These are phyloP conservation scores for Bergia puertoricense DNA, from an alignment of 92 coral and sea anemone genomes.

Conservation along the genomic window DNA sequence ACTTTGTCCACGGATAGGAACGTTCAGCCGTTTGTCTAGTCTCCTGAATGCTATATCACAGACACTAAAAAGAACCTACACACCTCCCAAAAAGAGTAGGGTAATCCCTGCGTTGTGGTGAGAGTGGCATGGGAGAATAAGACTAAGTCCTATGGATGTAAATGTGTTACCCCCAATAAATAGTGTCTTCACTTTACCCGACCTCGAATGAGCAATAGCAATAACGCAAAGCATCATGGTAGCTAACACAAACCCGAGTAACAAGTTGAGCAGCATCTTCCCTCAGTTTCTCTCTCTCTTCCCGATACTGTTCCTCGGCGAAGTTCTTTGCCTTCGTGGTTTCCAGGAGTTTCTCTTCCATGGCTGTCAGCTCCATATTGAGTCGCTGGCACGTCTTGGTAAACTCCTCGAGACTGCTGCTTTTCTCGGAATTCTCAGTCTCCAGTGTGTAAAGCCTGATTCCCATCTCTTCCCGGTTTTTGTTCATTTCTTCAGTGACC, in stretches of 20 bases:
- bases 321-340: constrained; percentile 53
- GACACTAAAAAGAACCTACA: no score
- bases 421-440: constrained; percentile 28
- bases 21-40: no score
- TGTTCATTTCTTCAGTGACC: constrained; percentile 44
- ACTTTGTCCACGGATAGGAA: no score
- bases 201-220: no score
- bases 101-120: no score
- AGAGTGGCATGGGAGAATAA: no score
- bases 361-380: constrained; percentile 54
- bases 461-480: constrained; percentile 31
- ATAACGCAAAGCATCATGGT: no score
- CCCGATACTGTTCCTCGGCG: constrained; percentile 42
- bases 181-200: no score
- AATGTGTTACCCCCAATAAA: no score
- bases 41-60: no score
- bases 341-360: constrained; percentile 54
- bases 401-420: constrained; percentile 50
- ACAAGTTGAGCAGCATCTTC: constrained; percentile 22
- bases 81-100: no score
- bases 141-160: no score
- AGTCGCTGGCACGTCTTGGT: constrained; percentile 47
- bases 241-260: constrained; percentile 3
- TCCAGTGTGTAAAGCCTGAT: background rate
- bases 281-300: constrained; percentile 21